phyloP scores from a whole-genome alignment of 2,888 invertebrate genomes.

The Busseola fusca region DNA sequence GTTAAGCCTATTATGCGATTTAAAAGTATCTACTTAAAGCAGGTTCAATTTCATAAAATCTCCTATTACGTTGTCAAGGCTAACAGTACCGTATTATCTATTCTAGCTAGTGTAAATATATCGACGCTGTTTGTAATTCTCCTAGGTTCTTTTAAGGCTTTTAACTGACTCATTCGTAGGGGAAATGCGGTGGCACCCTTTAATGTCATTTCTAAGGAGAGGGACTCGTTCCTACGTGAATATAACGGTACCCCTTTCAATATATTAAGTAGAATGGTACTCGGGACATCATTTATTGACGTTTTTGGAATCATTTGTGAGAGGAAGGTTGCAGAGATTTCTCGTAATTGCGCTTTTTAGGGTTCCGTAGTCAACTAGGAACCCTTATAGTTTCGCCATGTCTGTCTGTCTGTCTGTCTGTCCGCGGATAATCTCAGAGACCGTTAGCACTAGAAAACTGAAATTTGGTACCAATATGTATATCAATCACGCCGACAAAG shows the following conservation, averaged over 20 bases:
- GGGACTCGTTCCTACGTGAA: conserved; percentile 39
- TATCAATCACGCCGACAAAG: too few relatives aligned
- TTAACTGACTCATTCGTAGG: conserved; percentile 66
- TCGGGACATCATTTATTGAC: conserved; percentile 27
- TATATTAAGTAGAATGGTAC: conserved; percentile 48
- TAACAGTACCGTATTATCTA: neutral
- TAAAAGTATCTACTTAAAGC: conserved; percentile 5
- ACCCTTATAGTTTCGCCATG: too few relatives aligned
- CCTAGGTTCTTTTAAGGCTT: conserved; percentile 49
- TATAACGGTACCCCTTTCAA: conserved; percentile 44
- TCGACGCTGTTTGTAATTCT: conserved; percentile 21
- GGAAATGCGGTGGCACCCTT: conserved; percentile 60
- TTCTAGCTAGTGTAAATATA: neutral
- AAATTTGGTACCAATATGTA: too few relatives aligned
- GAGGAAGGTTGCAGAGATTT: neutral
- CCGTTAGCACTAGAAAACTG: too few relatives aligned
- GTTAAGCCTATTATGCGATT: conserved; percentile 36
- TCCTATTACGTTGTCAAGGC: neutral
- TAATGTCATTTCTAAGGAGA: conserved; percentile 50
- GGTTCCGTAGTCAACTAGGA: too few relatives aligned
- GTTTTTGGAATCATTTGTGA: conserved; percentile 13
- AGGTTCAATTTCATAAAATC: neutral
- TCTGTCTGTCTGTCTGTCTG: too few relatives aligned
- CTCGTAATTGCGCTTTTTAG: neutral
- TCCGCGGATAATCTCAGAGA: too few relatives aligned